Evolutionary conservation across 2,888 invertebrate species (phyloP).

Genomic region (Cheilosia scutellata): DNA sequence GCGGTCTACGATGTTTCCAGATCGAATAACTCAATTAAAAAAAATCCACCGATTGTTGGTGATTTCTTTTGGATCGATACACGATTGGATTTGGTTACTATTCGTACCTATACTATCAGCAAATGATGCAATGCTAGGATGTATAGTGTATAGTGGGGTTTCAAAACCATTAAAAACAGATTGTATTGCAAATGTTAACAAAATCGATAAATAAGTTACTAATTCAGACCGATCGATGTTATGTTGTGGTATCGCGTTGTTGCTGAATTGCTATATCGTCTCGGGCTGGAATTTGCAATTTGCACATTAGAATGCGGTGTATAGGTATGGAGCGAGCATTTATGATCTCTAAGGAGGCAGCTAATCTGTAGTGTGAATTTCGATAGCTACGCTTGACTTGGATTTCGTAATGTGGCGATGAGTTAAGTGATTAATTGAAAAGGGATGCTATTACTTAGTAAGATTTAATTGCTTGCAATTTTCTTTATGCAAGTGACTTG

Average conservation of each 20-base stretch:
- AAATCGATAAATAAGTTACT: constrained; percentile 31
- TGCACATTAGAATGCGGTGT: too few species aligned
- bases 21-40: constrained; percentile 70
- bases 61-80: constrained; percentile 17
- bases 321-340: constrained; percentile 11
- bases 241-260: constrained; percentile 37
- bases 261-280: constrained; percentile 4
- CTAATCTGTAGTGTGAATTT: constrained; percentile 52
- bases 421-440: constrained; percentile 12
- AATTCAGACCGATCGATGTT: constrained; percentile 56
- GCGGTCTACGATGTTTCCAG: constrained; percentile 50
- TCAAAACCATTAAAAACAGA: constrained; percentile 48
- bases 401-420: constrained; percentile 38
- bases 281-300: background rate
- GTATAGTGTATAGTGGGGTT: constrained; percentile 13
- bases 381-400: constrained; percentile 56
- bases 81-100: constrained; percentile 28
- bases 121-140: constrained; percentile 40
- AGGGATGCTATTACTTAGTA: background rate
- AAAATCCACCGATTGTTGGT: constrained; percentile 11
- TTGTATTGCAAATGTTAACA: constrained; percentile 56
- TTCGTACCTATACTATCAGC: background rate
- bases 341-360: constrained; percentile 45
- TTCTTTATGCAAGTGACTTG: too few species aligned
- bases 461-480: background rate